Conservation (phyloP, 35 echinoderm and acorn worm species). For the Apostichopus californicus region DNA sequence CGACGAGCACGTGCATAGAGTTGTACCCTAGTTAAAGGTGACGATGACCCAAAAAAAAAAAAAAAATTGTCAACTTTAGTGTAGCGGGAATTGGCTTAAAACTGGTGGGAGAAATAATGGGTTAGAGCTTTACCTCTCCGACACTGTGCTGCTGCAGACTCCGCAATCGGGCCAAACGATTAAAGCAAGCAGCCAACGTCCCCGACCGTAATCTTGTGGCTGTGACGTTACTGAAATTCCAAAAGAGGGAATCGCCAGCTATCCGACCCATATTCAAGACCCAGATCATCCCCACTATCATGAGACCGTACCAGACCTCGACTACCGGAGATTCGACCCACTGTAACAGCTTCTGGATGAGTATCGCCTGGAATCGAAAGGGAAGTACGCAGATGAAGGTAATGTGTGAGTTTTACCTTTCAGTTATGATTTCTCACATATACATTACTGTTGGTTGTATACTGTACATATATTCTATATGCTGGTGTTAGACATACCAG, state of each 20-base stretch:
- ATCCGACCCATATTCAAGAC: conserved; percentile 55
- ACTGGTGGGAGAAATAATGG: too few relatives aligned
- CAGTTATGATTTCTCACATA: too few relatives aligned
- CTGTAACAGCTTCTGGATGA: conserved; percentile 58
- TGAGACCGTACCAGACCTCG: conserved; percentile 57
- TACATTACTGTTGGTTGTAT: too few relatives aligned
- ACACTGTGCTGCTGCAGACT: conserved; percentile 77
- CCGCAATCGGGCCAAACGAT: conserved; percentile 53
- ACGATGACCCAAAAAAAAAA: too few relatives aligned
- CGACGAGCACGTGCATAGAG: too few relatives aligned
- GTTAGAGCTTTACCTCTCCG: conserved; percentile 64
- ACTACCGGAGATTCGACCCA: conserved; percentile 54
- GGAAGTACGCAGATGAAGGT: not conserved
- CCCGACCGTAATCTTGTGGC: conserved; percentile 67
- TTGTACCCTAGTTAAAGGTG: too few relatives aligned
- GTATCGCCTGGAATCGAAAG: conserved; percentile 50
- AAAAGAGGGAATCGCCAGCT: conserved; percentile 54
- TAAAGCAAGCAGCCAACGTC: conserved; percentile 60
- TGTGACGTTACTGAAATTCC: conserved; percentile 63
- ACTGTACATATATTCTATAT: too few relatives aligned
- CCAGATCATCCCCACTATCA: conserved; percentile 54
- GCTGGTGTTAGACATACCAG: too few relatives aligned
- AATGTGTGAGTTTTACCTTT: not conserved
- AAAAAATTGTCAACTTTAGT: too few relatives aligned
- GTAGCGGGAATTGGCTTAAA: too few relatives aligned